Conservation (phyloP, 2,888 invertebrate genomes). For the Tetranychus piercei region DNA sequence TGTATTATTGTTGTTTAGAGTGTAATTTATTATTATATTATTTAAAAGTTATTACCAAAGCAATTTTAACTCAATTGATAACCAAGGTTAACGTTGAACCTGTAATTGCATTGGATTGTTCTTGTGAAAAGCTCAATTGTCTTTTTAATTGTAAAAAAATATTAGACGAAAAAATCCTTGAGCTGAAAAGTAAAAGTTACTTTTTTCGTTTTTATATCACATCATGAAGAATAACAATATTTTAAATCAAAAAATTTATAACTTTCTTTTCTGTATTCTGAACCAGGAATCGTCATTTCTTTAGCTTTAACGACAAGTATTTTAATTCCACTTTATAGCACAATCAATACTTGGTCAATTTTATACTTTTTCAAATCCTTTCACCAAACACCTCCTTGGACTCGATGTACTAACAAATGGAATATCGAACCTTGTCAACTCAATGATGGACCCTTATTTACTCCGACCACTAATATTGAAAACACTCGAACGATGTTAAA, state of each 20-base stretch:
- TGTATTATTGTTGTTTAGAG: not conserved
- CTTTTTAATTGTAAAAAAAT: not conserved
- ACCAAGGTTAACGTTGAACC: not conserved
- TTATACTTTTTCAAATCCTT: conserved; percentile 83
- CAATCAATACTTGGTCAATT: conserved; percentile 80
- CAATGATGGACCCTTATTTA: conserved; percentile 16
- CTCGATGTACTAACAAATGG: conserved; percentile 63
- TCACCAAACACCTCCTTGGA: conserved; percentile 71
- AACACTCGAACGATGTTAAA: too few species aligned
- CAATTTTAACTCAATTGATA: not conserved
- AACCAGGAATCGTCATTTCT: conserved; percentile 8
- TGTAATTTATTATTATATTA: not conserved
- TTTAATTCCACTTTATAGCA: conserved; percentile 45
- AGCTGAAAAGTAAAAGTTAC: too few species aligned
- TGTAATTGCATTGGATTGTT: not conserved
- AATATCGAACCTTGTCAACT: conserved; percentile 68
- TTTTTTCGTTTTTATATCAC: too few species aligned
- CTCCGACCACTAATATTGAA: too few species aligned
- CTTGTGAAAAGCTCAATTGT: not conserved
- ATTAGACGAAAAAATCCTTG: too few species aligned
- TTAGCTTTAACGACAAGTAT: conserved; percentile 1
- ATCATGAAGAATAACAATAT: not conserved
- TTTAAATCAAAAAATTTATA: not conserved
- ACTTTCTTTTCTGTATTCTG: not conserved
- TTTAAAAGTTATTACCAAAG: not conserved